These are phyloP conservation scores for Tretioscincus oriximinensis DNA, from an alignment of 2,113 vertebrate species.

Conservation along the genomic window DNA sequence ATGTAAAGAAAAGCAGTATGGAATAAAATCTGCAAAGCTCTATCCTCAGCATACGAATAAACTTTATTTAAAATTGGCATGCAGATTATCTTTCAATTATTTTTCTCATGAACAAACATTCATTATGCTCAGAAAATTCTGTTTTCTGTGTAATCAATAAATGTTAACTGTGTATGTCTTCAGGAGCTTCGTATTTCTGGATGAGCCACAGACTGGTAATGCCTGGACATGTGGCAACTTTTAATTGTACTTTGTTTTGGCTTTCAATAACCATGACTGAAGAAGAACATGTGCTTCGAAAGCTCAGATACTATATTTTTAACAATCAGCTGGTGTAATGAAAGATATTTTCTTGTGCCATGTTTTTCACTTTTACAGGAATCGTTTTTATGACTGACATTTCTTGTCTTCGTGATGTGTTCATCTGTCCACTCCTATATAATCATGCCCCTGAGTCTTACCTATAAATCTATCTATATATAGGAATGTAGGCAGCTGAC, in stretches of 20 bases:
- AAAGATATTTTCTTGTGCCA: slow-evolving; percentile 1
- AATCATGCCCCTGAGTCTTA: slow-evolving; percentile 5
- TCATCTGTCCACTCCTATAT: not conserved
- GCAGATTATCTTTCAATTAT: slow-evolving; percentile 61
- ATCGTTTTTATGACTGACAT: slow-evolving; percentile 43
- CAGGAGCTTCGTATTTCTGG: slow-evolving; percentile 20
- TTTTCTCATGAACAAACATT: slow-evolving; percentile 32
- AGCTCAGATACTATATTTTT: slow-evolving; percentile 7
- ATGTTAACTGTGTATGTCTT: slow-evolving; percentile 28
- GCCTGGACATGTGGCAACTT: slow-evolving; percentile 25
- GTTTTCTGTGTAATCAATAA: slow-evolving; percentile 51
- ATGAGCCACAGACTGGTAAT: slow-evolving; percentile 17
- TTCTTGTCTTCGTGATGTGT: slow-evolving; percentile 39
- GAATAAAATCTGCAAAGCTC: slow-evolving; percentile 15
- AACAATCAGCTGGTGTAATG: not conserved
- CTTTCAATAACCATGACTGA: slow-evolving; percentile 6
- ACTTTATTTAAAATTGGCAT: slow-evolving; percentile 48
- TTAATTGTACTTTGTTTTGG: slow-evolving; percentile 35
- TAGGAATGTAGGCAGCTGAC: not conserved
- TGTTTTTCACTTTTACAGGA: slow-evolving; percentile 23
- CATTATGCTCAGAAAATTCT: slow-evolving; percentile 41
- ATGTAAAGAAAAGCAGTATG: slow-evolving; percentile 27
- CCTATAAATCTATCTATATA: not conserved
- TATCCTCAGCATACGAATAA: slow-evolving; percentile 19
- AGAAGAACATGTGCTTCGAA: slow-evolving; percentile 12